Base-by-base conservation (phyloP, 2,797 vertebrate species). In the Chrysocyon brachyurus region DNA sequence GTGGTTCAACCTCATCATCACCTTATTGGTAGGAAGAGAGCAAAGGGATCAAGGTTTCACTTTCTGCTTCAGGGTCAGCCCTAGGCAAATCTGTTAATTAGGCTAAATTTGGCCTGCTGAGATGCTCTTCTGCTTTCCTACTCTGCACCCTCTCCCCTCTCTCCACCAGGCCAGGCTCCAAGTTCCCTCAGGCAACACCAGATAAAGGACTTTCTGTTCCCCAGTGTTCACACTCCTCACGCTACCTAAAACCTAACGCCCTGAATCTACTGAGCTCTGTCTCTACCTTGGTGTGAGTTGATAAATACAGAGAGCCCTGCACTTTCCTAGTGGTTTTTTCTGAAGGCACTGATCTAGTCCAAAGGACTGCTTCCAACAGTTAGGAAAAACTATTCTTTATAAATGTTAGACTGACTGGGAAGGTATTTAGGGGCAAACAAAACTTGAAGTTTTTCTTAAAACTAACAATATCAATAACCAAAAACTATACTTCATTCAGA, bases 21-120 rank as follows among this genome's bases (percentile, higher is more conserved):
- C 93, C 64, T 75, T 52, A 49, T 73, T 15, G 91, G 94, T 75
- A 49, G 72, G 57, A 94, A 84, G 86, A 81, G 59, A 97, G 92
- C 54, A 59, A 82, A 61, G 63, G 40, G 78, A 96, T 97, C 78
- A 86, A 88, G 95, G 90, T 81, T 97, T 92, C 24, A 3, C 77
- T 92, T 95, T 96, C 92, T 87, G 96, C 98, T 97, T 64, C 95
- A 0, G 97, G 98, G 97, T 97, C 97, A 90, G 98, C 97, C 98
- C 79, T 97, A 97, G 97, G 97, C 98, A 97, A 97, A 97, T 96
- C 95, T 98, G 95, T 95, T 98, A 98, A 98, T 98, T 97, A 97
- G 97, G 97, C 96, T 98, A 97, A 97, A 98, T 98, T 90, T 95
- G 97, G 96, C 87, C 82, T 92, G 88, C 90, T 83, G 54, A 94